Evolutionary conservation across 2,888 invertebrate genomes (phyloP).

Genomic region (Neocrepidodera transversa): DNA sequence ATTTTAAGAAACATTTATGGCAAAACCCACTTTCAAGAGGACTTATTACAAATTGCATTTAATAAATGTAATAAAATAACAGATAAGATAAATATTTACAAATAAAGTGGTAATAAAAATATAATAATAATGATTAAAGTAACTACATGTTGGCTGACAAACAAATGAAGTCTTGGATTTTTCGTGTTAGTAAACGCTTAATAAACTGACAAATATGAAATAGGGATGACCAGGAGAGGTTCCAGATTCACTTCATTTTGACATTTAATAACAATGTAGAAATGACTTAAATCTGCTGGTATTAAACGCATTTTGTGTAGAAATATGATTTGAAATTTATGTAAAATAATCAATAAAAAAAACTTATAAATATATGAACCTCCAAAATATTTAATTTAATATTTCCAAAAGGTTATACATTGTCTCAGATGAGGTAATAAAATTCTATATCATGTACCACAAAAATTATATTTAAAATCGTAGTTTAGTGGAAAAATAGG

Average conservation of each 20-base stretch:
- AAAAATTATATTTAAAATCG: no score
- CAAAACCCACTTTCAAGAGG: conserved; percentile 23
- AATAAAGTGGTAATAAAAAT: conserved; percentile 39
- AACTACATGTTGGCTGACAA: conserved; percentile 15
- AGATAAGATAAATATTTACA: conserved; percentile 24
- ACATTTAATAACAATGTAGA: no score
- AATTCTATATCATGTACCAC: no score
- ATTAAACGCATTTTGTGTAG: no score
- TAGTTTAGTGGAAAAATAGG: no score
- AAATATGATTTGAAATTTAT: no score
- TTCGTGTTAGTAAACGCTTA: background rate
- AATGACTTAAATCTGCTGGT: no score
- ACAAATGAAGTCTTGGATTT: conserved; percentile 39
- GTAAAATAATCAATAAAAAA: no score
- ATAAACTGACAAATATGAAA: conserved; percentile 18
- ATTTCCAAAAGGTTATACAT: no score
- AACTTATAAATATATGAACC: no score
- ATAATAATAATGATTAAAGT: conserved; percentile 22
- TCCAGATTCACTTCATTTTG: background rate
- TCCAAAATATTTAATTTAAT: no score
- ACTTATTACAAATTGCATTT: conserved; percentile 25
- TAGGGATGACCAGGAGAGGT: conserved; percentile 10
- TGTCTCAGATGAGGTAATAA: no score
- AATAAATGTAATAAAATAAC: conserved; percentile 26
- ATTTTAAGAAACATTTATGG: conserved; percentile 20